These are phyloP conservation scores for Tapirus indicus DNA, from an alignment of 2,797 vertebrate species.

Conservation along the genomic window DNA sequence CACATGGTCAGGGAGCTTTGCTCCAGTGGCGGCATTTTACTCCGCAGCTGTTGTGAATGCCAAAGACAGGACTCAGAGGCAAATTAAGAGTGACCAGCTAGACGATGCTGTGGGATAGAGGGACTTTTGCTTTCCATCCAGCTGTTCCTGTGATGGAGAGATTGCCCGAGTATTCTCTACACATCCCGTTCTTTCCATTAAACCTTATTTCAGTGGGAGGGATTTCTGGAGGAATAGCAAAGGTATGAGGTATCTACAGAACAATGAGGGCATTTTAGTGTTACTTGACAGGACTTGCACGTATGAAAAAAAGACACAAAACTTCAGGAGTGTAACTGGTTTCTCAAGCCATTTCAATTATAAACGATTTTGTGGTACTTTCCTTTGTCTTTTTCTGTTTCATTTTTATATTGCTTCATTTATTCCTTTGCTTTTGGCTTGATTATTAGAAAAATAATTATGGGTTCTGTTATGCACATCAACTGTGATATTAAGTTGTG, in stretches of 20 bases:
- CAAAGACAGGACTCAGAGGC: constrained; percentile 68
- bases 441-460: constrained; percentile 68
- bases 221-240: constrained; percentile 40
- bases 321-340: neutral
- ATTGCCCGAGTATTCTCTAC: neutral
- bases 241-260: constrained; percentile 59
- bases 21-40: constrained; percentile 63
- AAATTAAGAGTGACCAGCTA: constrained; percentile 62
- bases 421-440: constrained; percentile 64
- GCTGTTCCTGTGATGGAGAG: constrained; percentile 50
- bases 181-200: constrained; percentile 71
- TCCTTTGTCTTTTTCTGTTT: constrained; percentile 53
- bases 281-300: constrained; percentile 33
- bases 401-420: constrained; percentile 67
- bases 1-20: constrained; percentile 53
- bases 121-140: constrained; percentile 53
- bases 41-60: constrained; percentile 77
- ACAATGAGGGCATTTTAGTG: constrained; percentile 70
- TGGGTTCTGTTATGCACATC: constrained; percentile 56
- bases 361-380: neutral
- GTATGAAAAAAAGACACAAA: neutral
- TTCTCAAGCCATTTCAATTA: constrained; percentile 19
- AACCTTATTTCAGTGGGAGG: constrained; percentile 73
- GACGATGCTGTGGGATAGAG: constrained; percentile 58
- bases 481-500: constrained; percentile 54